Base-by-base conservation (phyloP, 2,888 invertebrate genomes). In the Dasypolia templi region DNA sequence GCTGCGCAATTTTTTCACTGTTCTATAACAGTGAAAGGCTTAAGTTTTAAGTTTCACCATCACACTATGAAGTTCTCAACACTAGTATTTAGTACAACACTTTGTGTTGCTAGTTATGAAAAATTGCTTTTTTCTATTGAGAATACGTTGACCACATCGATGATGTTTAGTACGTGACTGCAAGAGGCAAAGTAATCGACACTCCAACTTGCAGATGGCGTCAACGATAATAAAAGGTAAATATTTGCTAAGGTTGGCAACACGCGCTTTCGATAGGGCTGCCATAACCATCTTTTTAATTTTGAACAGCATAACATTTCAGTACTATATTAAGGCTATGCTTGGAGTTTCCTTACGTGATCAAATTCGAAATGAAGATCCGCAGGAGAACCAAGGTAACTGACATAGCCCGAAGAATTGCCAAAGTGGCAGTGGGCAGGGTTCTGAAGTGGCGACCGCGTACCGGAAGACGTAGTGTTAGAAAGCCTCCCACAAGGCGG, bases 211-310 rank as follows among this genome's bases (percentile, higher is more conserved):
- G 77, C 83, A 86, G 85, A 87, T 86, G 85, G 86, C 87, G 87
- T 86, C 82, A 89, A 88, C 91, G 91, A 92, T 93, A 93, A 94
- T 93, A 91, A 90, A 93, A 91, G 89, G 90, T 89, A 94, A 94
- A 94, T 90, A 94, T 93, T 93, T 90, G 90, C 90, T 81, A 87
- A 80, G 87, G 88, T 87, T 86, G 86, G 86, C 87, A 88, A 74
- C 72, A 77, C 63, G 62, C 59, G 79, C 81, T 71, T 67, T 70
- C 65, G 12, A 9, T 68, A 86, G 86, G 86, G 86, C 22, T 77
- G 77, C 65, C 66, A 29, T 22, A 2, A 26, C 6, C 1, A 12
- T 19, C n/a, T n/a, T 39, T 19, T 35, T 17, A 42, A 44, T 29
- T 29, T 75, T 39, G n/a, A 14, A 17, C 4, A 4, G 11, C 1